Conservation (phyloP, 2,797 vertebrate species). For the Falco naumanni region DNA sequence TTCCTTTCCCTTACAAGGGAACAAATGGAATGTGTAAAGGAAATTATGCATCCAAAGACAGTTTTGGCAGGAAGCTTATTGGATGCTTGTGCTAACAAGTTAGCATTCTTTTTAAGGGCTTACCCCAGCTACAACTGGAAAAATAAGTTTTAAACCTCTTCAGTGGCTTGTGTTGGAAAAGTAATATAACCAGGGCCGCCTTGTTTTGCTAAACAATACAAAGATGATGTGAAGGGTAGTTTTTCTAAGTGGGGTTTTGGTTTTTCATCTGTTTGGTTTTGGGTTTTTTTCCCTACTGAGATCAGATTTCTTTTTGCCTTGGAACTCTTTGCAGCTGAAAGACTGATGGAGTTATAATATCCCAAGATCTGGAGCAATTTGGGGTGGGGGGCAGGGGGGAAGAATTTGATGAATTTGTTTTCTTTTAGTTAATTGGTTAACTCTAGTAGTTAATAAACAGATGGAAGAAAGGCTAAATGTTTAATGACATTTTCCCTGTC, state of each 20-base stretch:
- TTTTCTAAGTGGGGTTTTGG: not conserved
- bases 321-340: not conserved
- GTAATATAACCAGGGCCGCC: not conserved
- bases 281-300: not conserved
- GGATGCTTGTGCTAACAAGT: not conserved
- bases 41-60: not conserved
- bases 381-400: not conserved
- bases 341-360: not conserved
- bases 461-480: not conserved
- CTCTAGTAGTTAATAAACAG: not conserved
- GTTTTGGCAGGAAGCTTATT: slow-evolving; percentile 2
- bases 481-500: not conserved
- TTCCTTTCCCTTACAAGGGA: slow-evolving; percentile 47
- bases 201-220: not conserved
- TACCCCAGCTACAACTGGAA: not conserved
- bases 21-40: not conserved
- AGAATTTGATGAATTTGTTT: not conserved
- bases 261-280: not conserved
- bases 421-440: not conserved
- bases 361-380: not conserved
- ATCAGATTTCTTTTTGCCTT: not conserved
- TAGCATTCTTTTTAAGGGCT: not conserved
- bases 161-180: not conserved
- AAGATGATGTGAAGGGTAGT: not conserved
- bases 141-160: not conserved